Evolutionary conservation across 2,797 vertebrate species (phyloP), one percentile per base, ranked within the genome.

Genomic region (Megaceryle alcyon): DNA sequence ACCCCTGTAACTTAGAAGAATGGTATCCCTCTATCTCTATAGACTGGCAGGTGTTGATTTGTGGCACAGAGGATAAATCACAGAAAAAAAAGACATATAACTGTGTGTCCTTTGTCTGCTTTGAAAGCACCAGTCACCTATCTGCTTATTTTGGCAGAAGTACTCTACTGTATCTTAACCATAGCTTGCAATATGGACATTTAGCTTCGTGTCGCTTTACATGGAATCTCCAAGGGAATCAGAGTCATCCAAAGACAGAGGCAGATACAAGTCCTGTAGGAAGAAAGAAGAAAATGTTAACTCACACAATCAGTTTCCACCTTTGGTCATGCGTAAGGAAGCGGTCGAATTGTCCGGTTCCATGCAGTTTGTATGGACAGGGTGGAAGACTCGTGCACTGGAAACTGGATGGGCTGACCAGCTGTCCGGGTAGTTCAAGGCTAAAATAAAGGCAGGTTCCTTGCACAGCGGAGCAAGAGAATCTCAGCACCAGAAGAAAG

Each of bases 211-310:
- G 83, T 72, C 7, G 35, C 95, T 98, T 98, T 99, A 99, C 99
- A 99, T 99, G 64, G 99, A 99, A 95, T 99, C 99, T 16, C 99
- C 99, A 7, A 99, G 98, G 76, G 99, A 99, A 90, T 99, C 99
- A 0, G 99, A 99, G 64, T 99, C 99, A 97, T 99, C 99, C 99
- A 99, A 98, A 96, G 99, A 99, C 96, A 99, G 98, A 79, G 99
- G 99, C 98, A 99, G 98, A 97, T 99, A 99, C 91, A 99, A 98
- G 97, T 99, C 99, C 99, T 99, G 97, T 93, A 98, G 93, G 86
- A 96, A 98, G 91, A 97, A 97, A 97, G 94, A 86, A 64, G 57
- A 86, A 72, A 94, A 93, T 96, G 97, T 98, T 98, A 98, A 97
- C 73, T 96, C 78, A 93, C 91, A 57, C 79, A 41, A 57, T 39